Conservation (phyloP, 2,888 invertebrate species). For the Graphium colonna region DNA sequence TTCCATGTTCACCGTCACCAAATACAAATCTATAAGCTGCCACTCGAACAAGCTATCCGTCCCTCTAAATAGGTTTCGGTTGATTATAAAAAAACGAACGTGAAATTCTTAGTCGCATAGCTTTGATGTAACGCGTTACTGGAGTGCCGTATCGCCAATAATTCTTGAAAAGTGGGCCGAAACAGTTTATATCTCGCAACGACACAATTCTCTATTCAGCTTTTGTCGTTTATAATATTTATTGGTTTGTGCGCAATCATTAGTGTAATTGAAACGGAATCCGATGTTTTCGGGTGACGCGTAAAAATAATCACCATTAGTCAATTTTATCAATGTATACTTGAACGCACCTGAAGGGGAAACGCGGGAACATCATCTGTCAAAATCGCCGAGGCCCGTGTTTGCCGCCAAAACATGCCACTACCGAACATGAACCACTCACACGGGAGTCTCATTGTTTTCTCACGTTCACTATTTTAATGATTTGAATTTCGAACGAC, state of each 20-base stretch:
- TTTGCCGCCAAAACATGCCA: slow-evolving; percentile 60
- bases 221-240: slow-evolving; percentile 28
- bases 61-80: background rate
- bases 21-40: slow-evolving; percentile 2
- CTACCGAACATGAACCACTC: slow-evolving; percentile 51
- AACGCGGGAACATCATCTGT: slow-evolving; percentile 71
- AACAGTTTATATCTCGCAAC: slow-evolving; percentile 54
- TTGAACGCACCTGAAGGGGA: slow-evolving; percentile 72
- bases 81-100: slow-evolving; percentile 5
- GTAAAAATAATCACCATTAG: slow-evolving; percentile 28
- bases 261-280: background rate
- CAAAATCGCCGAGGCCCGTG: slow-evolving; percentile 49
- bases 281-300: slow-evolving; percentile 7
- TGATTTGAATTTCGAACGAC: slow-evolving; percentile 10
- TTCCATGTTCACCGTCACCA: background rate
- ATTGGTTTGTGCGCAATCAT: background rate
- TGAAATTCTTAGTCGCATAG: slow-evolving; percentile 29
- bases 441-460: slow-evolving; percentile 54
- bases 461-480: slow-evolving; percentile 41
- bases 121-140: slow-evolving; percentile 51
- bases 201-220: slow-evolving; percentile 47
- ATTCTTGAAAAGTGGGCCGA: slow-evolving; percentile 54
- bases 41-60: slow-evolving; percentile 1
- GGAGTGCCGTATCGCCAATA: slow-evolving; percentile 45
- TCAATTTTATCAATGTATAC: slow-evolving; percentile 54